Evolutionary conservation across 2,888 invertebrate genomes (phyloP).

Genomic region (Bombylius discolor): DNA sequence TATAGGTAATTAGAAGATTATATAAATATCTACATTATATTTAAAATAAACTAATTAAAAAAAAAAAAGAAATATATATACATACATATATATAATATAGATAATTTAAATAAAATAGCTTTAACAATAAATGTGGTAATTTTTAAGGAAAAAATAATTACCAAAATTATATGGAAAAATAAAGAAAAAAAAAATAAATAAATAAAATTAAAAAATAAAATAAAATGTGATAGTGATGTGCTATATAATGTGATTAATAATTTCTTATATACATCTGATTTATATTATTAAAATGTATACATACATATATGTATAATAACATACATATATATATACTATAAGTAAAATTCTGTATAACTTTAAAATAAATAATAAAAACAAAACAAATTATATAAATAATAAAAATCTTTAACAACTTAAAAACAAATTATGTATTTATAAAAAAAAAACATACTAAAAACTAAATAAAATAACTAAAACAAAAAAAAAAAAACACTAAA

Average conservation of each 20-base stretch:
- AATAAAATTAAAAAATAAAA: conserved; percentile 2
- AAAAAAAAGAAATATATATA: too few species aligned
- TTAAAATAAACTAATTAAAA: too few species aligned
- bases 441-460: background rate
- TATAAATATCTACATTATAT: too few species aligned
- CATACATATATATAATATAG: background rate
- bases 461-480: background rate
- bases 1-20: too few species aligned
- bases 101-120: background rate
- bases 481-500: background rate
- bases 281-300: background rate
- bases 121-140: background rate
- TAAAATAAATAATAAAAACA: background rate
- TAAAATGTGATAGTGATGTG: conserved; percentile 20
- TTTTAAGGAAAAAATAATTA: too few species aligned
- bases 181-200: background rate
- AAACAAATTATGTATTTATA: background rate
- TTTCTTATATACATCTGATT: conserved; percentile 14
- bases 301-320: too few species aligned
- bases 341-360: background rate
- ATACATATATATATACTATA: too few species aligned
- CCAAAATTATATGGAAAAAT: background rate
- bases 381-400: background rate
- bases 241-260: conserved; percentile 17
- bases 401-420: background rate